Evolutionary conservation across 2,888 invertebrate genomes (phyloP).

Genomic region (Hypena proboscidalis): DNA sequence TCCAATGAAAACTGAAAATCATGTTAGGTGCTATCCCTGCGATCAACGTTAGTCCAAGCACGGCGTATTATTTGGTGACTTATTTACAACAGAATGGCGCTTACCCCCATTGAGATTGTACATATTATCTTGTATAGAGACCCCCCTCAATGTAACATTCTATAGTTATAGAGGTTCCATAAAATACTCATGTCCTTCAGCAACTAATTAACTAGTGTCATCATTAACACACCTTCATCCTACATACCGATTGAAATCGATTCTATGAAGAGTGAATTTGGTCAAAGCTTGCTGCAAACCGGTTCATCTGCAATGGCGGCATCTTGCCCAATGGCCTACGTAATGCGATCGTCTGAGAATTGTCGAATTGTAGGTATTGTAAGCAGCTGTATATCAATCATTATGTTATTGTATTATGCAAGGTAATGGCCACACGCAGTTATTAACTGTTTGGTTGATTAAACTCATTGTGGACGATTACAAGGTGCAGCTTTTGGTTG

Average conservation of each 20-base stretch:
- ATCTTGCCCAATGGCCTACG: conserved; percentile 22
- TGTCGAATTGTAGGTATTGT: conserved; percentile 18
- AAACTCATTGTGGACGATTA: too few species aligned
- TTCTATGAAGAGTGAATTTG: conserved; percentile 23
- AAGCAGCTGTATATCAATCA: conserved; percentile 29
- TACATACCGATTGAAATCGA: conserved; percentile 26
- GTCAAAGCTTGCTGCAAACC: conserved; percentile 21
- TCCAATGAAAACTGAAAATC: too few species aligned
- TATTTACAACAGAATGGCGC: too few species aligned
- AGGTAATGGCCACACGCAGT: conserved; percentile 25
- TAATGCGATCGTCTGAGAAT: conserved; percentile 29
- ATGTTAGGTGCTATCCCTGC: too few species aligned
- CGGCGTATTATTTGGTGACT: too few species aligned
- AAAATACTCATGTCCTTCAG: too few species aligned
- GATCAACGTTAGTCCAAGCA: too few species aligned
- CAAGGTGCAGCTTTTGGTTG: too few species aligned
- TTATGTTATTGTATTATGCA: conserved; percentile 23
- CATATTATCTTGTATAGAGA: too few species aligned
- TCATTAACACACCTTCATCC: conserved; percentile 15
- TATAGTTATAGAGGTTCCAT: too few species aligned
- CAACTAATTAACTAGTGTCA: conserved; percentile 3
- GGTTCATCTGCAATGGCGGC: conserved; percentile 27
- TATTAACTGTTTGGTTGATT: not conserved
- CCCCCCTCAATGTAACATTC: too few species aligned
- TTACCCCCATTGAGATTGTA: too few species aligned